Evolutionary conservation across 2,888 invertebrate genomes (phyloP).

Genomic region (Orthosia gothica): DNA sequence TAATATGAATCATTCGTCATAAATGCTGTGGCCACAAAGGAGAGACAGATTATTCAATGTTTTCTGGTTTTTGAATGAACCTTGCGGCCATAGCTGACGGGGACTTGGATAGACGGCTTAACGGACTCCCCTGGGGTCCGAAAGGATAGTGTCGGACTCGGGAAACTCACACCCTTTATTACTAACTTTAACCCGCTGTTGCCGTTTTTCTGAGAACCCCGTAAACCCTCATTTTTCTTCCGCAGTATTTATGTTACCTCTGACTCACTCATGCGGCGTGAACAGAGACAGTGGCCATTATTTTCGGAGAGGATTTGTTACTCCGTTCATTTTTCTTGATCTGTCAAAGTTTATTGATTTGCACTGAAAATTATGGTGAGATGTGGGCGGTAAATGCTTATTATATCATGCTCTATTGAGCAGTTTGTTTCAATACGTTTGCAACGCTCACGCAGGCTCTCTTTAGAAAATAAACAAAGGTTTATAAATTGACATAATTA

Average conservation of each 20-base stretch:
- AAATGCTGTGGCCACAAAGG: constrained; percentile 39
- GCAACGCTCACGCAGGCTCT: constrained; percentile 10
- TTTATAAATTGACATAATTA: constrained; percentile 34
- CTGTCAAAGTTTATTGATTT: constrained; percentile 18
- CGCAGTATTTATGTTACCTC: constrained; percentile 34
- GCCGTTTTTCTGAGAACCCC: constrained; percentile 15
- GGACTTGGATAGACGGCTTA: constrained; percentile 39
- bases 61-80: constrained; percentile 23
- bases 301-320: constrained; percentile 24
- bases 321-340: constrained; percentile 16
- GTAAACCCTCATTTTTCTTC: constrained; percentile 44
- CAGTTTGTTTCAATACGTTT: constrained; percentile 13
- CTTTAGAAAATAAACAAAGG: constrained; percentile 37
- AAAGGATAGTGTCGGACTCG: constrained; percentile 31
- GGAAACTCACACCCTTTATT: constrained; percentile 15
- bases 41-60: constrained; percentile 33
- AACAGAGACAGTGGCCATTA: constrained; percentile 27
- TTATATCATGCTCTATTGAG: not conserved
- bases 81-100: constrained; percentile 25
- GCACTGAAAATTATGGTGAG: constrained; percentile 7
- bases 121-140: constrained; percentile 21
- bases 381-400: constrained; percentile 25
- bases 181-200: constrained; percentile 13
- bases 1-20: constrained; percentile 23
- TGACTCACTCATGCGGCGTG: constrained; percentile 17